Evolutionary conservation across 2,113 vertebrate genomes (phyloP), one percentile per base, ranked within the genome.

Genomic region (Theristicus caerulescens): DNA sequence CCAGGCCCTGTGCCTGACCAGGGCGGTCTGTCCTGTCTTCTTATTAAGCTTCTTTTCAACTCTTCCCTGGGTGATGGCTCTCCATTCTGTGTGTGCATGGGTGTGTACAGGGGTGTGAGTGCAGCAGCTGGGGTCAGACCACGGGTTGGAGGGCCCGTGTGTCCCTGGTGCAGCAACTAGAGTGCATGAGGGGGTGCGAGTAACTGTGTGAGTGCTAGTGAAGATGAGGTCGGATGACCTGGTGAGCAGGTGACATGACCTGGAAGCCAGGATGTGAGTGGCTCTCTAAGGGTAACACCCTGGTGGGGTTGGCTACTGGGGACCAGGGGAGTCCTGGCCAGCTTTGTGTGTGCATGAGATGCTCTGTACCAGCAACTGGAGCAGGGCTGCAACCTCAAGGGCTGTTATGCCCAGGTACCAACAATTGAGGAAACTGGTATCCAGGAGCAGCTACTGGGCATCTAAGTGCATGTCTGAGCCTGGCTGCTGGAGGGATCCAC

Each of bases 131-230:
- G 16, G 13, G 36, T 58, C 44, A 46, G 58, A 59, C 32, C 11
- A 31, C 3, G 16, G 52, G 24, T 6, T 51, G 81, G 24, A 78
- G 31, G 12, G 36, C 22, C 32, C 1, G 1, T 11, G 21, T 74
- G 61, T 38, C 32, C 26, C 22, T 54, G 24, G 34, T 20, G 40
- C 40, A 76, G 25, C 20, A 77, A 42, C 16, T 31, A 62, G 34
- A 67, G 18, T 0, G 0, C 1, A 7, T 61, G 54, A 2, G 16
- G 36, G 11, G 6, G 22, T 9, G 11, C 7, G 22, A 55, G 29
- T 21, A 34, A 40, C 11, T 2, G 18, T 38, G 64, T 29, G 44
- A 72, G 32, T 7, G 17, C 54, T 47, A 67, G 10, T 0, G 4
- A 74, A 74, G 47, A 51, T 20, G 11, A 49, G 46, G 31, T 2